A percentile compares a stretch with the other conserved stretches of the same genome.
Conservation (phyloP, 2,797 vertebrate genomes). For the Cirrhinus molitorella region DNA sequence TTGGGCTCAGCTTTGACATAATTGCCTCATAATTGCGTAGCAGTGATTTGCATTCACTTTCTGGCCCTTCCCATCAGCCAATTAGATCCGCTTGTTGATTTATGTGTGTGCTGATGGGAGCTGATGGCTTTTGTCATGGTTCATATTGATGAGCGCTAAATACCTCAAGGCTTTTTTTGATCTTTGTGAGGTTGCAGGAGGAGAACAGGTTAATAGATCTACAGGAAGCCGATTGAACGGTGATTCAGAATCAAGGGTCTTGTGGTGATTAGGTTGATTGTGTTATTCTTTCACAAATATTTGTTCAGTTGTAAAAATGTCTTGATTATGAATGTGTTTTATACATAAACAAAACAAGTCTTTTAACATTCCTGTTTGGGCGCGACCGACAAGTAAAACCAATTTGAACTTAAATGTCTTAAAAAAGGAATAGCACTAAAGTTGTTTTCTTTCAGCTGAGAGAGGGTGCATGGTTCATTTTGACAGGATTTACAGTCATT, state of each 20-base stretch:
- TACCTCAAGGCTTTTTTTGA: slow-evolving; percentile 53
- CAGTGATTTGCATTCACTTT: slow-evolving; percentile 59
- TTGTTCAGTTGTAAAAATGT: not conserved
- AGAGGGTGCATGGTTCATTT: not conserved
- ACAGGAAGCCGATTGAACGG: slow-evolving; percentile 45
- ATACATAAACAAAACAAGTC: not conserved
- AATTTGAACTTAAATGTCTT: not conserved
- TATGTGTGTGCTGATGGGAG: slow-evolving; percentile 66
- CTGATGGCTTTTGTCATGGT: slow-evolving; percentile 61
- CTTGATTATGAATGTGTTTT: not conserved
- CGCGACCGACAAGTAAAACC: not conserved
- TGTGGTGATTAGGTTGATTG: slow-evolving; percentile 42
- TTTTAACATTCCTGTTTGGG: not conserved
- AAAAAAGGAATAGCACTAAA: not conserved
- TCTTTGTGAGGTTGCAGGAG: slow-evolving; percentile 42
- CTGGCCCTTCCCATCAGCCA: slow-evolving; percentile 62
- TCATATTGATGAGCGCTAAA: slow-evolving; percentile 42
- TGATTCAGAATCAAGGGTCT: slow-evolving; percentile 17
- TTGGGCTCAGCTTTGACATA: slow-evolving; percentile 60
- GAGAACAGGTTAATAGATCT: slow-evolving; percentile 55
- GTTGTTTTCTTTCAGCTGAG: not conserved
- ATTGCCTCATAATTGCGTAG: slow-evolving; percentile 67
- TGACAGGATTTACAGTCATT: not conserved
- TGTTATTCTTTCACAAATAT: slow-evolving; percentile 31
- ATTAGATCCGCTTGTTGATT: slow-evolving; percentile 67